phyloP scores from a whole-genome alignment of 2,113 vertebrate genomes.

The Pluvianellus socialis region DNA sequence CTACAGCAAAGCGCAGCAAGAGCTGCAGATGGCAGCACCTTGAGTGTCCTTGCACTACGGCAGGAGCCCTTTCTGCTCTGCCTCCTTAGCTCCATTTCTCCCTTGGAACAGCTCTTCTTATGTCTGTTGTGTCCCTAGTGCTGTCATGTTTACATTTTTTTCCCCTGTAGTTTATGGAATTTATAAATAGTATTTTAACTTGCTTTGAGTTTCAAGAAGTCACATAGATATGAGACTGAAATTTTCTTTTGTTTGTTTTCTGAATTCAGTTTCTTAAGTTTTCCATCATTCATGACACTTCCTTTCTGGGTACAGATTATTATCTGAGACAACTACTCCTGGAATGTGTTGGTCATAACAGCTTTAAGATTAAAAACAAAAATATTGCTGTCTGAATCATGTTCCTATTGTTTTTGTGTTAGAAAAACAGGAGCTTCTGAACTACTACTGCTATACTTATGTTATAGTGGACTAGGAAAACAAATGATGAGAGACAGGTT shows the following conservation, averaged over 20 bases:
- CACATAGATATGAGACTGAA: neutral
- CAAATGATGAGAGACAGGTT: neutral
- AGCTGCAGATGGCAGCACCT: neutral
- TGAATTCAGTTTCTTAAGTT: neutral
- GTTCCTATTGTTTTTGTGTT: neutral
- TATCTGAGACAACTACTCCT: neutral
- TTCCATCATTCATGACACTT: constrained; percentile 1
- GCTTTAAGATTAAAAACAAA: neutral
- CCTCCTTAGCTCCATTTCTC: neutral
- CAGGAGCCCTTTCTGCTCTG: neutral
- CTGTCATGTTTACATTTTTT: neutral
- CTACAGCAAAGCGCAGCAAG: neutral
- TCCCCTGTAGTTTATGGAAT: neutral
- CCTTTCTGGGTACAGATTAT: constrained; percentile 10
- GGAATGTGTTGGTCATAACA: constrained; percentile 33
- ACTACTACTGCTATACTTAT: neutral
- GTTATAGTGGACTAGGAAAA: neutral
- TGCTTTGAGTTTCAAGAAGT: neutral
- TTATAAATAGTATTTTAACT: neutral
- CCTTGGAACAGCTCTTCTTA: neutral
- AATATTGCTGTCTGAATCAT: neutral
- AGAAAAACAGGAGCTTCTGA: constrained; percentile 16
- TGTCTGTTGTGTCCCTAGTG: neutral
- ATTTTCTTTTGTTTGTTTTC: constrained; percentile 4
- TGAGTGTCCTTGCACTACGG: rapidly evolving